Evolutionary conservation across 2,888 invertebrate genomes (phyloP).

Genomic region (Choristoneura rosaceana): DNA sequence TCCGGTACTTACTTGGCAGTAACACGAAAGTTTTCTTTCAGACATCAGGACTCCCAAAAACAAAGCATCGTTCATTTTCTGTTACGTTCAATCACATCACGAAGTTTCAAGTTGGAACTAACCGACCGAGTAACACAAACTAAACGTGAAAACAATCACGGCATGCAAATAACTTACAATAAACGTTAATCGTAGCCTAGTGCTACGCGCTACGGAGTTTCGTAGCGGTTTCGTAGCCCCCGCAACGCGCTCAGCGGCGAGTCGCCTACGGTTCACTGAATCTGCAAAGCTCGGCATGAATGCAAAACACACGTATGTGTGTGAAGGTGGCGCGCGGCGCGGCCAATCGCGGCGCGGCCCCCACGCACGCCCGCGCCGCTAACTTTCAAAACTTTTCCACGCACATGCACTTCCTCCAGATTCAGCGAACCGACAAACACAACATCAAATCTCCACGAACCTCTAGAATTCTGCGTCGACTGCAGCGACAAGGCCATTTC

Average conservation of each 20-base stretch:
- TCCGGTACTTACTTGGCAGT: conserved; percentile 10
- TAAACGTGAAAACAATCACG: conserved; percentile 10
- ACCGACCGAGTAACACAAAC: conserved; percentile 1
- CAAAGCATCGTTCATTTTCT: conserved; percentile 1
- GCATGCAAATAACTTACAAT: conserved; percentile 35
- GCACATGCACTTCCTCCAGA: conserved; percentile 67
- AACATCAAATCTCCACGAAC: conserved; percentile 67
- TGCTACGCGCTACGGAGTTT: conserved; percentile 55
- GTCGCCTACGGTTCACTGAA: conserved; percentile 82
- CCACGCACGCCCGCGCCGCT: conserved; percentile 79
- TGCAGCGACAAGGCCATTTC: conserved; percentile 86
- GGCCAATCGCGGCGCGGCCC: conserved; percentile 74
- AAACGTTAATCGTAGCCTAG: conserved; percentile 45
- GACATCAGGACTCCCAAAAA: background rate
- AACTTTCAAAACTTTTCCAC: conserved; percentile 79
- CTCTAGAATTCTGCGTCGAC: conserved; percentile 84
- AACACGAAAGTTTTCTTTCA: background rate
- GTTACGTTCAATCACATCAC: conserved; percentile 10
- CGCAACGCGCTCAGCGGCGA: conserved; percentile 68
- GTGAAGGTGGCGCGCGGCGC: conserved; percentile 66
- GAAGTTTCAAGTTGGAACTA: background rate
- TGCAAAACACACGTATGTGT: conserved; percentile 82
- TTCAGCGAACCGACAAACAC: conserved; percentile 55
- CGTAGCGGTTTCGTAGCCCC: conserved; percentile 71
- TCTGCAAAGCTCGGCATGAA: conserved; percentile 76